A percentile compares a stretch with the other conserved stretches of the same genome.
Evolutionary conservation across 1,140 invertebrate species (phyloP).

Genomic region (Diorhabda sublineata): DNA sequence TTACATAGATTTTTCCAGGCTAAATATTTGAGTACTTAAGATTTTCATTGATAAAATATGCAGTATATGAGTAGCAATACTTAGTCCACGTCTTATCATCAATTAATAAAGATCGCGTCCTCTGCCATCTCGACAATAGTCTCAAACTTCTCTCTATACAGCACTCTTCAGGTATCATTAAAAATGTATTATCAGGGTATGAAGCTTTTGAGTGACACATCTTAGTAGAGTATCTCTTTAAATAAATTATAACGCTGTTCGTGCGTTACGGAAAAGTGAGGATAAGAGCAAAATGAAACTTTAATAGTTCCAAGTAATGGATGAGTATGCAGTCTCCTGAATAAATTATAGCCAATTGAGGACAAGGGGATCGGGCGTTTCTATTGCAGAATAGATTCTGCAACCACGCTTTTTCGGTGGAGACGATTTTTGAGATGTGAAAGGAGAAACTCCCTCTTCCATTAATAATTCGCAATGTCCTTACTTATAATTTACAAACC

Average conservation of each 20-base stretch:
- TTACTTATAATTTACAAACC: neutral
- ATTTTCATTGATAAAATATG: too few species aligned
- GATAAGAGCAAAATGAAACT: conserved; percentile 16
- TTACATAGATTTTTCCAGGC: too few species aligned
- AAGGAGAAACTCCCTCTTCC: neutral
- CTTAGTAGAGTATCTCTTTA: conserved; percentile 12
- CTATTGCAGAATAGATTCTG: neutral
- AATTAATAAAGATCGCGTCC: too few species aligned
- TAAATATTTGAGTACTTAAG: too few species aligned
- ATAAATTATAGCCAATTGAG: conserved; percentile 13
- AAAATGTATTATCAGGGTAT: neutral
- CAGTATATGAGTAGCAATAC: too few species aligned
- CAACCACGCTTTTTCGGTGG: neutral
- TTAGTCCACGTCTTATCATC: too few species aligned
- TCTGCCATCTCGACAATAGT: neutral
- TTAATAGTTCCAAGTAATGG: conserved; percentile 15
- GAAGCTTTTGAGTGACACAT: conserved; percentile 9
- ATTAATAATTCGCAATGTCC: neutral
- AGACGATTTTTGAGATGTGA: neutral
- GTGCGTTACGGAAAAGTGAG: conserved; percentile 16
- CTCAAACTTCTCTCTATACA: neutral
- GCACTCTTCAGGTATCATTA: neutral
- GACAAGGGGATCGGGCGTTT: neutral
- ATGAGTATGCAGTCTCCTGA: conserved; percentile 10
- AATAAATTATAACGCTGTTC: conserved; percentile 13